Percentiles rank a stretch among this genome's conserved stretches.
These are phyloP conservation scores for Ageneiosus marmoratus DNA, from an alignment of 2,113 vertebrate species.

Conservation along the genomic window DNA sequence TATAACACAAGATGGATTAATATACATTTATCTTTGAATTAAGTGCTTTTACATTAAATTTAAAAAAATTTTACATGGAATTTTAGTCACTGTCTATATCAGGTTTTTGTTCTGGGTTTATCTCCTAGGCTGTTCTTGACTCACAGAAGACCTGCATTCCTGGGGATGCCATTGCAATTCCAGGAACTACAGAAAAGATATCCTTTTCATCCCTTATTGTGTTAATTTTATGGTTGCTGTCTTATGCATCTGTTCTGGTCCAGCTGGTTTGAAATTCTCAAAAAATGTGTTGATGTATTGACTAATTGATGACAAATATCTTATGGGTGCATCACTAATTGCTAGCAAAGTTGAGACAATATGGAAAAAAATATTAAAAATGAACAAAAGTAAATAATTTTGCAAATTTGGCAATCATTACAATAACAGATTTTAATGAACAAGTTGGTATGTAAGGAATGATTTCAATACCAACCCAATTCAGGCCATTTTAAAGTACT, in stretches of 20 bases:
- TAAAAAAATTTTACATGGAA: too few species aligned
- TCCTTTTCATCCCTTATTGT: conserved; percentile 65
- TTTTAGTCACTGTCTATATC: neutral
- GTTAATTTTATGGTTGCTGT: neutral
- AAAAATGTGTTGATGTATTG: neutral
- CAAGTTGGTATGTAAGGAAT: neutral
- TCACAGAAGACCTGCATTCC: conserved; percentile 78
- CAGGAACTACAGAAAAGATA: conserved; percentile 81
- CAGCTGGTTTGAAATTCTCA: neutral
- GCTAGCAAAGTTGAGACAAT: neutral
- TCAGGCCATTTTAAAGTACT: neutral
- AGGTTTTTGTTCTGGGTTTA: neutral
- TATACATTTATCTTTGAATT: neutral
- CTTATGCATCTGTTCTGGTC: neutral
- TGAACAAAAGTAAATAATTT: neutral
- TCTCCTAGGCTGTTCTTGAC: conserved; percentile 72
- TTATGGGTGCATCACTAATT: too few species aligned
- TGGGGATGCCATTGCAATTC: conserved; percentile 74
- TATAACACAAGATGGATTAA: neutral
- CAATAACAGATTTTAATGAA: neutral
- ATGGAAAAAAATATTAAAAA: neutral
- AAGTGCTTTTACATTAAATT: conserved; percentile 1
- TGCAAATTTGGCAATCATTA: neutral
- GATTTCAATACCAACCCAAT: neutral
- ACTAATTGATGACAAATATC: neutral